phyloP scores from a whole-genome alignment of 2,888 invertebrate species.

The Prenolepis imparis region DNA sequence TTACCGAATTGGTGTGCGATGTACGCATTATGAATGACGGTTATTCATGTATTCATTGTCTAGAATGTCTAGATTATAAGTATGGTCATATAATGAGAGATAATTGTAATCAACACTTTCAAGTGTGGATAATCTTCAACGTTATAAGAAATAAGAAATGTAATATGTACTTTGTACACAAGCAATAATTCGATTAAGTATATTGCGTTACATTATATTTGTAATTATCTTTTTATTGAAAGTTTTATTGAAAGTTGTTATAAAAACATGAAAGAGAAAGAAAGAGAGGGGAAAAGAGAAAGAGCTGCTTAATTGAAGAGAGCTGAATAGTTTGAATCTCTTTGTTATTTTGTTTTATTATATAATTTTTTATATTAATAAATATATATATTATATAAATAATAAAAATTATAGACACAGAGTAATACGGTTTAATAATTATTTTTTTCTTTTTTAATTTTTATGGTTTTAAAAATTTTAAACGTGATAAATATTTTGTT shows the following conservation, averaged over 20 bases:
- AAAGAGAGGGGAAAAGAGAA: too few species aligned
- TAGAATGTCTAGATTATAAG: slow-evolving; percentile 3
- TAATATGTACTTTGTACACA: not conserved
- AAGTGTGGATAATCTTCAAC: not conserved
- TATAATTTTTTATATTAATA: not conserved
- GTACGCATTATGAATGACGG: not conserved
- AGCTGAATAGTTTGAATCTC: not conserved
- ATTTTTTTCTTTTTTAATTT: not conserved
- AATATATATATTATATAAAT: not conserved
- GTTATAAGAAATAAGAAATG: not conserved
- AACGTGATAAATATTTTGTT: not conserved
- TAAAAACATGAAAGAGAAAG: not conserved
- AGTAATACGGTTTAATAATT: not conserved
- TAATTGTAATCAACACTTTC: not conserved
- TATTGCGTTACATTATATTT: not conserved
- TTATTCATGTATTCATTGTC: not conserved
- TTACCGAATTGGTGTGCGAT: not conserved
- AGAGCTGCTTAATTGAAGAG: not conserved
- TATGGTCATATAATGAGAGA: not conserved
- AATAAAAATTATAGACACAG: not conserved
- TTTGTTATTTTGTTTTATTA: not conserved
- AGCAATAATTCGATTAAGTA: not conserved
- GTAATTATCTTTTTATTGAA: not conserved
- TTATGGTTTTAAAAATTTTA: not conserved
- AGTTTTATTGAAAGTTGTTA: too few species aligned